These are phyloP conservation scores for Polymixis flavicincta DNA, from an alignment of 2,888 invertebrate genomes.

Conservation along the genomic window DNA sequence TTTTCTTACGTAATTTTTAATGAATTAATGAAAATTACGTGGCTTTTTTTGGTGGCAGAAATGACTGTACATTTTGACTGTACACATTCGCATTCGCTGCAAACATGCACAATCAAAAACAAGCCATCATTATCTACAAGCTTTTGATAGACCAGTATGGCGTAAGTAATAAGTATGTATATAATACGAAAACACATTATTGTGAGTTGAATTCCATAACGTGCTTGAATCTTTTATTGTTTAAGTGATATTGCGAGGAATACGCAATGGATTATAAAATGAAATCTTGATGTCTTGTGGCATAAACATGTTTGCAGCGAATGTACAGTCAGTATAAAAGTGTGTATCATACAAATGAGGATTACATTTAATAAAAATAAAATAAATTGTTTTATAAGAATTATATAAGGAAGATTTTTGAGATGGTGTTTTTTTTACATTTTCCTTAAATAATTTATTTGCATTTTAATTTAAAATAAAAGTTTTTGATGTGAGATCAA, in stretches of 20 bases:
- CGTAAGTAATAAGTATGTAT: neutral
- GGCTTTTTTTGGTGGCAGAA: neutral
- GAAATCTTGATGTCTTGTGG: constrained; percentile 30
- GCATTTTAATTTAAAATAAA: too few relatives aligned
- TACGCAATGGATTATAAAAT: constrained; percentile 55
- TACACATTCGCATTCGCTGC: too few relatives aligned
- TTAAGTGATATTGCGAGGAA: constrained; percentile 49
- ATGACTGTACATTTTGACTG: too few relatives aligned
- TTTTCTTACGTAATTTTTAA: neutral
- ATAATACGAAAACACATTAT: constrained; percentile 26
- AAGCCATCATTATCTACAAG: neutral
- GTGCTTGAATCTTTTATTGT: constrained; percentile 54
- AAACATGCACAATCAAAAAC: neutral
- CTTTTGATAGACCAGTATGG: neutral
- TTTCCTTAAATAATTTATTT: too few relatives aligned
- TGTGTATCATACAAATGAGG: neutral
- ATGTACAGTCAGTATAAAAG: neutral
- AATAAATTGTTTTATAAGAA: too few relatives aligned
- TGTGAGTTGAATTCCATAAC: constrained; percentile 24
- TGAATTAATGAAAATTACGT: neutral
- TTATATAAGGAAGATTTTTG: too few relatives aligned
- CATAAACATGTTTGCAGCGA: constrained; percentile 15
- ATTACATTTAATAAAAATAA: too few relatives aligned
- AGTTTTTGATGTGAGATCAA: too few relatives aligned
- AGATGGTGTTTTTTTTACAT: too few relatives aligned